Evolutionary conservation across 30 jellyfish, hydroid and myxozoan species (phyloP).

Genomic region (Aurelia sp.): DNA sequence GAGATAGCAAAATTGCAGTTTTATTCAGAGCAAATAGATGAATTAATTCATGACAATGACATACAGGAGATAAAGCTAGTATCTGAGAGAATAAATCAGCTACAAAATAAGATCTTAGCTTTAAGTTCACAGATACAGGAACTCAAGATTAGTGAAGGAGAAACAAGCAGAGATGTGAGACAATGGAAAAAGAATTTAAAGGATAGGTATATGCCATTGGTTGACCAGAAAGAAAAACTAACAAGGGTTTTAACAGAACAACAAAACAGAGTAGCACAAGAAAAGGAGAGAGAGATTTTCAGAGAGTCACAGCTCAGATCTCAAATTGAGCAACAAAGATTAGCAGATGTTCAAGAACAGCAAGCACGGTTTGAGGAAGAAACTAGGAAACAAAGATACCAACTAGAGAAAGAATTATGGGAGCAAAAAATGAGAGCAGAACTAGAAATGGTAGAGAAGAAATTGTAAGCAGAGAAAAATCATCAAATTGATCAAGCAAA

Average conservation of each 20-base stretch:
- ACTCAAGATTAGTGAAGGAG: constrained; percentile 44
- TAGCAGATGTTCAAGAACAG: constrained; percentile 49
- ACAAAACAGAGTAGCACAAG: constrained; percentile 41
- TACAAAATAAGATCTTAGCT: constrained; percentile 37
- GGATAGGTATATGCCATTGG: constrained; percentile 54
- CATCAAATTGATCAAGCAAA: too few species aligned
- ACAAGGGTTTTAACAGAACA: constrained; percentile 36
- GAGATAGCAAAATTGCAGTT: constrained; percentile 54
- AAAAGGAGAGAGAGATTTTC: constrained; percentile 49
- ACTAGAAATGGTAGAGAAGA: constrained; percentile 67
- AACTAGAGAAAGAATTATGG: constrained; percentile 50
- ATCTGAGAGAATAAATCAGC: constrained; percentile 30
- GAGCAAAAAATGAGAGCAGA: constrained; percentile 65
- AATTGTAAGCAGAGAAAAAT: not conserved
- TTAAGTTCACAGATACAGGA: constrained; percentile 28
- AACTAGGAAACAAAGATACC: constrained; percentile 51
- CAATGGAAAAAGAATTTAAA: constrained; percentile 57
- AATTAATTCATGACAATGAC: constrained; percentile 53
- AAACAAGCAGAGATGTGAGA: constrained; percentile 6
- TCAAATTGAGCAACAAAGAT: constrained; percentile 52
- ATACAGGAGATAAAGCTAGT: constrained; percentile 44
- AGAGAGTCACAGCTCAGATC: constrained; percentile 64
- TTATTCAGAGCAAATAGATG: constrained; percentile 64
- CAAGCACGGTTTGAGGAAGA: constrained; percentile 60
- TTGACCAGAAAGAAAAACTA: constrained; percentile 60